phyloP scores from a whole-genome alignment of 2,888 invertebrate genomes.

The Lapara coniferarum region DNA sequence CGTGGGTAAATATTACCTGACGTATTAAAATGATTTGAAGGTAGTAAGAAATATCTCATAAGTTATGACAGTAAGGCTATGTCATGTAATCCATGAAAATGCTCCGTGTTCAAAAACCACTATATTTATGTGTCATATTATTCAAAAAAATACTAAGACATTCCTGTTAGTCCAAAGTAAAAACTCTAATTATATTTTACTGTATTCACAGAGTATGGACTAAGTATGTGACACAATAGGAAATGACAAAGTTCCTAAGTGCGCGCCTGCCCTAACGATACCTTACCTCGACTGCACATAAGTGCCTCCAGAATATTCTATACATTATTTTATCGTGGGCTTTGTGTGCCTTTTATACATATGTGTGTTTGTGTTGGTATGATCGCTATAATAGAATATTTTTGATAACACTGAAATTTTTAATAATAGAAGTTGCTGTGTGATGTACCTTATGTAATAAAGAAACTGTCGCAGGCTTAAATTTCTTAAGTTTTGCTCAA shows the following conservation, averaged over 20 bases:
- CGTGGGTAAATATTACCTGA: too few species aligned
- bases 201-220: too few species aligned
- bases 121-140: too few species aligned
- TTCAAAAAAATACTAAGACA: too few species aligned
- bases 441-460: neutral
- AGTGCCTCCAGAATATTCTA: conserved; percentile 9
- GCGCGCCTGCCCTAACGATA: neutral
- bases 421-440: neutral
- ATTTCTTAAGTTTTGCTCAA: conserved; percentile 3
- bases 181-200: too few species aligned
- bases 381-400: neutral
- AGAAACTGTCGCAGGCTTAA: conserved; percentile 12
- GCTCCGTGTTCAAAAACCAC: too few species aligned
- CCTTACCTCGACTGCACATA: neutral
- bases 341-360: neutral
- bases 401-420: conserved; percentile 6
- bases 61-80: too few species aligned
- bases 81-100: too few species aligned
- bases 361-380: neutral
- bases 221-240: too few species aligned
- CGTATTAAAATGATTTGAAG: too few species aligned
- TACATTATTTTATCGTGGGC: neutral
- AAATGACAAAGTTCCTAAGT: neutral
- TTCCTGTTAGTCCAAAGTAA: too few species aligned
- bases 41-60: too few species aligned